These are phyloP conservation scores for Myrmecophaga tridactyla DNA, from an alignment of 2,113 vertebrate species.

Conservation along the genomic window DNA sequence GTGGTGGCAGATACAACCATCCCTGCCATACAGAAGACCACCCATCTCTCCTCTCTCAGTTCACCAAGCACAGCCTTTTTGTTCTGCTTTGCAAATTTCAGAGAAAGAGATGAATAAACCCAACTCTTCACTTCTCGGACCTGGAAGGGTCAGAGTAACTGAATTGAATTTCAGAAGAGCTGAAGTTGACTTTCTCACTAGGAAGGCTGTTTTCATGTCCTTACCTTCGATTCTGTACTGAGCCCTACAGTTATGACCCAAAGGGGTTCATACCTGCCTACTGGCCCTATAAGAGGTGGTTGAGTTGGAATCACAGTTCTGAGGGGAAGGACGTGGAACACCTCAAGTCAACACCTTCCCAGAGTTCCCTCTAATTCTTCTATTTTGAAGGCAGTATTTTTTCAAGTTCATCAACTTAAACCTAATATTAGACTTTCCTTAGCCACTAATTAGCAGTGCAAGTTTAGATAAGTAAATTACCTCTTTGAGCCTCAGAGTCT, in stretches of 20 bases:
- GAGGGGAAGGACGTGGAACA: background rate
- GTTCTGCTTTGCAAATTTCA: background rate
- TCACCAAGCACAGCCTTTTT: background rate
- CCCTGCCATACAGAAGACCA: background rate
- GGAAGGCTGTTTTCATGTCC: background rate
- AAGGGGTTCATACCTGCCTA: background rate
- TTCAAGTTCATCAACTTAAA: background rate
- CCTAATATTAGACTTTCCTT: background rate
- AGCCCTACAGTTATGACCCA: background rate
- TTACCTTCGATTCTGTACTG: background rate
- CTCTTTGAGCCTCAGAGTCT: background rate
- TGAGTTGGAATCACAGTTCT: background rate
- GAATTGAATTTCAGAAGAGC: background rate
- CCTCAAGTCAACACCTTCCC: background rate
- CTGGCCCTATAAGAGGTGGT: background rate
- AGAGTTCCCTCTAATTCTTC: background rate
- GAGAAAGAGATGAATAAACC: background rate
- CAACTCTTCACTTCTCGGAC: background rate
- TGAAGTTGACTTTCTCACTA: background rate
- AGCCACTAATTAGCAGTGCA: background rate
- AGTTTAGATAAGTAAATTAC: background rate
- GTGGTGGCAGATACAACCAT: fast-evolving
- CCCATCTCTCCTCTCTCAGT: background rate
- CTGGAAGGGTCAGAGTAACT: background rate
- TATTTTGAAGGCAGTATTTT: background rate